phyloP scores from a whole-genome alignment of 2,113 vertebrate species.

The Pundamilia nyererei region DNA sequence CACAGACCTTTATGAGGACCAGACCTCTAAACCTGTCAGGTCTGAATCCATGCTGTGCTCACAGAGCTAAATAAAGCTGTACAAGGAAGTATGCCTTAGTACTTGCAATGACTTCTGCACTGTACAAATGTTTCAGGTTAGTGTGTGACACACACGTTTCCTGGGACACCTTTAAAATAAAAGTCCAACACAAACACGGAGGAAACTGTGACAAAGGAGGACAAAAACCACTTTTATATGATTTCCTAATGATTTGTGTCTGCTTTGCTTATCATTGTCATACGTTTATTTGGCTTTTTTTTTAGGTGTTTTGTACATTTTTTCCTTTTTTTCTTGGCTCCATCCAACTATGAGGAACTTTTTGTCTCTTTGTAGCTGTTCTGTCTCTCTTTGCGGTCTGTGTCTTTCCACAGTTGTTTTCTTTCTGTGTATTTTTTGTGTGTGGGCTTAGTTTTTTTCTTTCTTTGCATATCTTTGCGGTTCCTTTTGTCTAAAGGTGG shows the following conservation, averaged over 20 bases:
- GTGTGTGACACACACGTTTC: background rate
- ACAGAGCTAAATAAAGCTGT: background rate
- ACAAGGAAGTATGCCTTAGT: background rate
- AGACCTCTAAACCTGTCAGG: background rate
- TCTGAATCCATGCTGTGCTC: background rate
- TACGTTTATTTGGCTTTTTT: rapidly evolving
- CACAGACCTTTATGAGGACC: background rate
- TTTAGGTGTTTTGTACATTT: background rate
- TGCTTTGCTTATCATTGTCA: background rate
- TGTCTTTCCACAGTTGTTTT: background rate
- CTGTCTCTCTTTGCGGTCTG: rapidly evolving
- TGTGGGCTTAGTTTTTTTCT: background rate
- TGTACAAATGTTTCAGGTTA: background rate
- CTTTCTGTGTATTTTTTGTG: background rate
- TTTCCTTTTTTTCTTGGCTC: rapidly evolving
- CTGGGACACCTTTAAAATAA: background rate
- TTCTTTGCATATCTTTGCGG: background rate
- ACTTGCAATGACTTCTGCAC: background rate
- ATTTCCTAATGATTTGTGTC: background rate
- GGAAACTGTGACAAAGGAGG: background rate
- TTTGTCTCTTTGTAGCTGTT: background rate
- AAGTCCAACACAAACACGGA: background rate
- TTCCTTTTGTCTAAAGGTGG: background rate
- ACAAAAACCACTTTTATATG: background rate
- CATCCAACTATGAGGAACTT: background rate